Evolutionary conservation across 2,797 vertebrate species (phyloP).

Genomic region (Sebastes kiyomatsui): DNA sequence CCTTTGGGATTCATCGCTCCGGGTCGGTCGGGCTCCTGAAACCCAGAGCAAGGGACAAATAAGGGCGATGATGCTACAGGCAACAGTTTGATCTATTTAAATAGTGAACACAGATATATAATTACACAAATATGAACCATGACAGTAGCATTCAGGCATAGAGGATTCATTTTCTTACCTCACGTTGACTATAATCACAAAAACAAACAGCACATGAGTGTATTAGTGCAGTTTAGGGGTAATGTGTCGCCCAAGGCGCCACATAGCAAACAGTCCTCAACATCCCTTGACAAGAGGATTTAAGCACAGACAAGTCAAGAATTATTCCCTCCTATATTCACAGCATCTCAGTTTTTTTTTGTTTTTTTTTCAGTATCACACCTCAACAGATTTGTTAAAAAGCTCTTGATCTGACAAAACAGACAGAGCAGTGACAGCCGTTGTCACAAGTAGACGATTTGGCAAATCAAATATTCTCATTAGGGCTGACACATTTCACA

Average conservation of each 20-base stretch:
- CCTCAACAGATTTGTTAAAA: not conserved
- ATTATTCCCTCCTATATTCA: conserved; percentile 11
- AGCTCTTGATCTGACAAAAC: not conserved
- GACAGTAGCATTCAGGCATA: not conserved
- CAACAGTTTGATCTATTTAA: not conserved
- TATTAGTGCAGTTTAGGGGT: conserved; percentile 11
- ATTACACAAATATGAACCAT: not conserved
- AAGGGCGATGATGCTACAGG: not conserved
- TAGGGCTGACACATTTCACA: not conserved
- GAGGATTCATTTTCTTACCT: conserved; percentile 49
- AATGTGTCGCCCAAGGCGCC: not conserved
- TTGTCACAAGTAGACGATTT: not conserved
- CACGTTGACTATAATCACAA: conserved; percentile 14
- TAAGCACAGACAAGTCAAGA: conserved; percentile 13
- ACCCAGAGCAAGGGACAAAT: conserved; percentile 41
- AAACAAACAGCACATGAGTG: conserved; percentile 28
- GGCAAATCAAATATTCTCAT: not conserved
- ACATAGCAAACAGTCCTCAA: not conserved
- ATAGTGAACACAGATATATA: not conserved
- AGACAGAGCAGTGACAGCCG: not conserved
- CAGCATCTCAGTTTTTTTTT: not conserved
- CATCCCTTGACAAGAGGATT: conserved; percentile 34
- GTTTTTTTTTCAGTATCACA: not conserved
- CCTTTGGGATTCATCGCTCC: conserved; percentile 74
- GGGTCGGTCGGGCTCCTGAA: conserved; percentile 51